Evolutionary conservation across 1,140 invertebrate species (phyloP), one percentile per base, ranked within the genome.

Genomic region (Leptinotarsa undecemlineata): DNA sequence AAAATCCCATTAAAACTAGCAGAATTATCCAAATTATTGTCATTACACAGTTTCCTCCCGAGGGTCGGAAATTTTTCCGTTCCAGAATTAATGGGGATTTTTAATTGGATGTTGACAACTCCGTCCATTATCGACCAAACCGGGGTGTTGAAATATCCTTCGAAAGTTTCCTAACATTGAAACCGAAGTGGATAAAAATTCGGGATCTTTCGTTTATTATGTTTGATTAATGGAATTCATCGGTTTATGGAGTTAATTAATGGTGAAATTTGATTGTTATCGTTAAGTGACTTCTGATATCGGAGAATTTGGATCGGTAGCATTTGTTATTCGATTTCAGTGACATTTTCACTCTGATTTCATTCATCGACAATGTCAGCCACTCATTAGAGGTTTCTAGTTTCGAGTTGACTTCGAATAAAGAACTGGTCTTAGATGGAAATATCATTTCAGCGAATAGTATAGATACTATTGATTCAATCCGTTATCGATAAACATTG

Each of bases 101-200:
- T 67, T 67, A 67, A 67, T 67, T 26, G 64, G 64, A 67, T 67
- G 64, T 67, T 67, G 64, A 68, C 67, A 70, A 70, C 62, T 74
- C 61, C 73, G 61, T 68, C 63, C 67, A 68, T 74, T 74, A 74
- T 63, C 69, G 51, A 67, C 60, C 57, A 48, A 62, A 61, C 63
- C 68, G 64, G 17, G 64, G 64, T 67, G 64, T 21, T 19, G 20
- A 57, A 57, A 57, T 57, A 57, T 57, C 6, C n/a, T 19, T 57
- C 15, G 6, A 57, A 57, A 57, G 3, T n/a, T 57, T 57, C n/a
- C 51, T 4, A 57, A 57, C 51, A 57, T 19, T 19, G 51, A 57
- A 57, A 15, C 51, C 51, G 51, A 42, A 42, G 33, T 57, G 51
- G n/a, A 15, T 15, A 57, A 57, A 57, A 57, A 57, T 57, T 15